Percentiles rank a stretch among this genome's conserved stretches.
These are phyloP conservation scores for Ficedula albicollis DNA, from an alignment of 2,797 vertebrate genomes.

Conservation along the genomic window DNA sequence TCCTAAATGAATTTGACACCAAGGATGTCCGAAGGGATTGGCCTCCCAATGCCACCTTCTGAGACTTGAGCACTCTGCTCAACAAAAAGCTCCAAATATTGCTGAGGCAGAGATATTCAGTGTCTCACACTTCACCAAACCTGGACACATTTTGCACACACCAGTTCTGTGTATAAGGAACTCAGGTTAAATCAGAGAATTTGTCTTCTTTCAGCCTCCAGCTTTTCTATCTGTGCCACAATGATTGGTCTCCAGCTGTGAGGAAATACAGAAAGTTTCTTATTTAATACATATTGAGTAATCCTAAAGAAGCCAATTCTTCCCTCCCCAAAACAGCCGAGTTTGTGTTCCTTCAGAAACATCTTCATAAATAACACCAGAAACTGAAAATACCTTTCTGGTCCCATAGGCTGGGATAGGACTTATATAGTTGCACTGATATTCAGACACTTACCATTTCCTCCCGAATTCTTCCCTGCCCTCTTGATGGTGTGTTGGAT, in stretches of 20 bases:
- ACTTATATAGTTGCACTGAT: not conserved
- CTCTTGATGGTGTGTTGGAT: not conserved
- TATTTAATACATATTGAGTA: slow-evolving; percentile 14
- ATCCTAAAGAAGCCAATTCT: not conserved
- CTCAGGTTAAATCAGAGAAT: not conserved
- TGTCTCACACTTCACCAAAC: not conserved
- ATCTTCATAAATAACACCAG: not conserved
- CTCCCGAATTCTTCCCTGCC: not conserved
- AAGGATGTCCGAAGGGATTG: not conserved
- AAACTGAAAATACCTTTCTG: not conserved
- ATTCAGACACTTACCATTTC: not conserved
- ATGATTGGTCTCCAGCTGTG: not conserved
- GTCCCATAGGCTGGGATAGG: not conserved
- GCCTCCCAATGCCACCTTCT: not conserved
- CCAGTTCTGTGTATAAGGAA: not conserved
- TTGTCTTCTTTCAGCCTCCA: not conserved
- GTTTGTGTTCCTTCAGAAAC: not conserved
- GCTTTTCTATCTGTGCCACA: not conserved
- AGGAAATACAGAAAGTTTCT: slow-evolving; percentile 14
- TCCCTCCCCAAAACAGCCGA: not conserved
- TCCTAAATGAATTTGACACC: not conserved
- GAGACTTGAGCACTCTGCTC: not conserved
- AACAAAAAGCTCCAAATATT: not conserved
- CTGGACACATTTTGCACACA: not conserved
- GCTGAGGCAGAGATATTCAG: not conserved